Evolutionary conservation across 2,113 vertebrate genomes (phyloP).

Genomic region (Gymnocephalus cernua): DNA sequence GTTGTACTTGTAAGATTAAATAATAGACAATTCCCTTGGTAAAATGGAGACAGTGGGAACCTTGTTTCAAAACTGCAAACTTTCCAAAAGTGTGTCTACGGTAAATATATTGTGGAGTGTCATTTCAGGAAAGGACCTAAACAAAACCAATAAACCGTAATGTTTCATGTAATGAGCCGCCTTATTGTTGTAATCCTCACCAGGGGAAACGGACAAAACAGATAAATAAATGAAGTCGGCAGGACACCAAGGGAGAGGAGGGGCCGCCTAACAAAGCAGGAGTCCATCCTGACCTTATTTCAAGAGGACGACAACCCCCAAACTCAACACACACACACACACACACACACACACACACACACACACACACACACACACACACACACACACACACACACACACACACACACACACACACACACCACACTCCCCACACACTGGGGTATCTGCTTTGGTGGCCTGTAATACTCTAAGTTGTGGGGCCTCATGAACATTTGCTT

Average conservation of each 20-base stretch:
- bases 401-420: constrained; percentile 37
- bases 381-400: not conserved
- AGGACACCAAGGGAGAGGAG: constrained; percentile 46
- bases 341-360: constrained; percentile 29
- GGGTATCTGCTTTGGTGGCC: constrained; percentile 15
- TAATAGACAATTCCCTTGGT: not conserved
- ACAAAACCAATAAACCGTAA: not conserved
- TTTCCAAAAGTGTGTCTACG: not conserved
- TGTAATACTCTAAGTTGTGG: not conserved
- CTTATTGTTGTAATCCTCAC: constrained; percentile 47
- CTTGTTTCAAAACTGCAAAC: not conserved
- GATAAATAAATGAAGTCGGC: constrained; percentile 57
- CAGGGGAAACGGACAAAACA: constrained; percentile 28
- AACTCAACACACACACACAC: not conserved
- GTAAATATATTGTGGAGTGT: not conserved
- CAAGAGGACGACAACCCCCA: constrained; percentile 6
- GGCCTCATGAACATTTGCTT: not conserved
- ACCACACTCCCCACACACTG: no score
- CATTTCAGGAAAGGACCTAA: not conserved
- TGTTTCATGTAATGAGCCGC: not conserved
- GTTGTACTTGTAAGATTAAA: no score
- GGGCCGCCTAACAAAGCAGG: constrained; percentile 70
- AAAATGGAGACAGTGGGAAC: not conserved
- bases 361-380: constrained; percentile 20
- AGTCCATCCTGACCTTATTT: constrained; percentile 66